A percentile compares a stretch with the other conserved stretches of the same genome.
Evolutionary conservation across 2,113 vertebrate species (phyloP).

Genomic region (Ranitomeya variabilis): DNA sequence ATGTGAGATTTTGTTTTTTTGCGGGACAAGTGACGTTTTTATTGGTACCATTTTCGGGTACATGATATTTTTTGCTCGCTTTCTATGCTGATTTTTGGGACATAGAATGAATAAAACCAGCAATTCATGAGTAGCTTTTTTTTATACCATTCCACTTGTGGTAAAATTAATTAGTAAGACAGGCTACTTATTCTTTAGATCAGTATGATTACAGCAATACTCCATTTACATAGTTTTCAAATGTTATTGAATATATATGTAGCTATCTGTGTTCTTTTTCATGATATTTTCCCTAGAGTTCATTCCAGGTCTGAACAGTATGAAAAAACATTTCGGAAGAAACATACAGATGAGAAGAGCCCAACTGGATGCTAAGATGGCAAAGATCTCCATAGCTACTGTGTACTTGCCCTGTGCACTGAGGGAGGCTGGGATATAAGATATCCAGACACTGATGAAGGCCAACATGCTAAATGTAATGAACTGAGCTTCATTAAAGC

Average conservation of each 20-base stretch:
- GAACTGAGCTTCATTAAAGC: slow-evolving; percentile 12
- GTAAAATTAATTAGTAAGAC: no score
- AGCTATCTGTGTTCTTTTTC: not conserved
- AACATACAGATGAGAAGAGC: not conserved
- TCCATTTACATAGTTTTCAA: no score
- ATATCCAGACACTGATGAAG: slow-evolving; percentile 32
- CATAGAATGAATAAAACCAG: no score
- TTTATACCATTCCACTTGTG: no score
- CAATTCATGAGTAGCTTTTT: no score
- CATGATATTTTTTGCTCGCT: no score
- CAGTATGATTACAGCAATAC: no score
- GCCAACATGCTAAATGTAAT: slow-evolving; percentile 43
- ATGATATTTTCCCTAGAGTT: not conserved
- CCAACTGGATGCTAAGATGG: slow-evolving; percentile 4
- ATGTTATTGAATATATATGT: not conserved
- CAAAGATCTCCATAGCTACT: slow-evolving; percentile 36
- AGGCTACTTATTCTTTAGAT: no score
- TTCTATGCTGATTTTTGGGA: no score
- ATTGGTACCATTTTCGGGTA: no score
- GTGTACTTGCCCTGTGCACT: slow-evolving; percentile 26
- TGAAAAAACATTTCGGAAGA: not conserved
- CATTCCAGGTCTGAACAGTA: not conserved
- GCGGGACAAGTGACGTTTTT: no score
- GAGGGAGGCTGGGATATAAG: slow-evolving; percentile 47
- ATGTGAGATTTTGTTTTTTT: no score